Evolutionary conservation across 2,888 invertebrate species (phyloP).

Genomic region (Orchesellides sinensis): DNA sequence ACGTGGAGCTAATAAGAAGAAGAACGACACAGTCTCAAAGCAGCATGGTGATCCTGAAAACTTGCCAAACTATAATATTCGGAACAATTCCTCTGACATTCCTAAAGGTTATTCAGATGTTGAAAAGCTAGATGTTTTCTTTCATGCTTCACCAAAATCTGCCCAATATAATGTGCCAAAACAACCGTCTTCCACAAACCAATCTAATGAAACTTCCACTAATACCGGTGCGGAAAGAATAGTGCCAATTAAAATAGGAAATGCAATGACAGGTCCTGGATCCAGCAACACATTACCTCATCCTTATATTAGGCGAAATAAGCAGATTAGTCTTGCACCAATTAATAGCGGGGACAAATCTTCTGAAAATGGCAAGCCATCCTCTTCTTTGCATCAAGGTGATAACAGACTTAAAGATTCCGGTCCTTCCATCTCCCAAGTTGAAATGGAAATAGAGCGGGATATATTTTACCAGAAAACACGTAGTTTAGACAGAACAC

Average conservation of each 20-base stretch:
- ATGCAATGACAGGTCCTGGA: constrained; percentile 39
- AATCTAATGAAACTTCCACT: not conserved
- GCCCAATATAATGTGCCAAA: constrained; percentile 56
- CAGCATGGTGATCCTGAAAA: constrained; percentile 55
- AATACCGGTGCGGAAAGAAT: constrained; percentile 29
- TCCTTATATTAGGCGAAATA: constrained; percentile 65
- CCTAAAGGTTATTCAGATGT: constrained; percentile 52
- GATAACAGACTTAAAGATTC: constrained; percentile 23
- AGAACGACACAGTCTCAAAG: constrained; percentile 11
- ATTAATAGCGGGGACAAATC: not conserved
- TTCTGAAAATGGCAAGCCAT: constrained; percentile 24
- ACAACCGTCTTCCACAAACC: no score
- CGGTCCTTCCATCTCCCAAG: constrained; percentile 66
- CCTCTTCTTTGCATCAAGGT: not conserved
- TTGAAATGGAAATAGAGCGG: constrained; percentile 69
- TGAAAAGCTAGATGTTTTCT: constrained; percentile 49
- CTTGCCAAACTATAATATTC: constrained; percentile 50
- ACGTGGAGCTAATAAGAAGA: constrained; percentile 51
- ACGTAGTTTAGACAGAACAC: constrained; percentile 63
- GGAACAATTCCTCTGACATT: constrained; percentile 47
- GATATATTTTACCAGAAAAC: constrained; percentile 71
- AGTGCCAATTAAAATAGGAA: constrained; percentile 54
- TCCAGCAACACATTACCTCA: constrained; percentile 69
- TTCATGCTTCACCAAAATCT: constrained; percentile 23
- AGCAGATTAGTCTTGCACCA: constrained; percentile 20